These are phyloP conservation scores for Stegostoma tigrinum DNA, from an alignment of 2,113 vertebrate species.

Conservation along the genomic window DNA sequence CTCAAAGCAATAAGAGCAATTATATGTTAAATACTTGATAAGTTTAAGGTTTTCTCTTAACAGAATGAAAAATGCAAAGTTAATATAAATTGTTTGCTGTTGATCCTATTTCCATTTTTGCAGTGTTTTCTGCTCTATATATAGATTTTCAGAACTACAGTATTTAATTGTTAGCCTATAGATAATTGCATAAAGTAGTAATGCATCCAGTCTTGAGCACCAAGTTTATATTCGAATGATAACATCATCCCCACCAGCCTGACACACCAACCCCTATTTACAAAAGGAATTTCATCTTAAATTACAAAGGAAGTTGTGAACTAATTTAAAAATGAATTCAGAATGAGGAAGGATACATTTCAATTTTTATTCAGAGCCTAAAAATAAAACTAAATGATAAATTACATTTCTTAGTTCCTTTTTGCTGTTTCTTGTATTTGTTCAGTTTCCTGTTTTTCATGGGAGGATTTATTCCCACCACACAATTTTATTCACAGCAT, in stretches of 20 bases:
- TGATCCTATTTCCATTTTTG: background rate
- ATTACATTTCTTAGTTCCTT: background rate
- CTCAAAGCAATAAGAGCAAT: background rate
- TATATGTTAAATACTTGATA: background rate
- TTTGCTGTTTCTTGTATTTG: background rate
- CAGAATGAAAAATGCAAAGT: background rate
- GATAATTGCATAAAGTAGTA: background rate
- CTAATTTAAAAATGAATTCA: background rate
- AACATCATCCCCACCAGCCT: background rate
- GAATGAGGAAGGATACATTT: background rate
- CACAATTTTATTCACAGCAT: background rate
- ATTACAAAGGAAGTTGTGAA: background rate
- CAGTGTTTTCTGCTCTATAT: background rate
- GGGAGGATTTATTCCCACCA: background rate
- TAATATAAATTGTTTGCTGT: background rate
- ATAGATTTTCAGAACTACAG: no score
- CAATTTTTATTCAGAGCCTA: background rate
- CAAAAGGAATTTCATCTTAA: background rate
- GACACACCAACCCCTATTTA: background rate
- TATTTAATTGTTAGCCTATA: background rate
- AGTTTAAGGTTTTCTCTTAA: background rate
- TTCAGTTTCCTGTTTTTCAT: background rate
- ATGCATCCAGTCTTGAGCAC: background rate
- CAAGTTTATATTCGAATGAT: background rate
- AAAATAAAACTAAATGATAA: background rate